Evolutionary conservation across 2,797 vertebrate species (phyloP), one percentile per base, ranked within the genome.

Genomic region (Phataginus tetradactyla): DNA sequence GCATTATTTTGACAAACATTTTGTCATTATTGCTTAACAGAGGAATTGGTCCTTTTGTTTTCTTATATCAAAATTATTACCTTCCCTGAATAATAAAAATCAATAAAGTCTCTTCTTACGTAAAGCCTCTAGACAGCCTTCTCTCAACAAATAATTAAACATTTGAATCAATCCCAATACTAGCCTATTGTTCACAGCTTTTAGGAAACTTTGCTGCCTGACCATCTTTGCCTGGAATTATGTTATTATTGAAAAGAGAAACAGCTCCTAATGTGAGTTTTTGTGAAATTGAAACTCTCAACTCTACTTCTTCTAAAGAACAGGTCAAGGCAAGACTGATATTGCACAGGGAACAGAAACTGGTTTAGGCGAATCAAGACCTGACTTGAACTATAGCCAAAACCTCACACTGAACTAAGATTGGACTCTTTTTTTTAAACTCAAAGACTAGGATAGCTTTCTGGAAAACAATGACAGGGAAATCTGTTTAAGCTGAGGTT

Each of bases 31-130:
- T 96, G 96, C 96, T 98, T 98, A 98, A 97, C 64, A 80, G 97
- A 98, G 87, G 96, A 98, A 98, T 97, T 97, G 86, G 97, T 98
- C 90, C 89, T 57, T 83, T 93, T 96, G n/a, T 98, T 96, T 53
- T 75, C 92, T 97, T 97, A 98, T 97, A 96, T 96, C 93, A 98
- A 98, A 98, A 98, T 98, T 98, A 98, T 98, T 98, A 97, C 98
- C 95, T 97, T 94, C 94, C 96, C 92, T 98, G 97, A 98, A 97
- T 98, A 98, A 98, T 98, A 98, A 98, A 98, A 98, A 98, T 98
- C 98, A 98, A 97, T 98, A 98, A 97, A 97, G 42, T 75, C 61
- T 96, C 42, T 96, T 97, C 94, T 86, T 96, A 74, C 97, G 96
- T 97, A 96, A 98, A 98, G 96, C 94, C 92, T 95, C 94, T 87